A percentile compares a stretch with the other conserved stretches of the same genome.
These are phyloP conservation scores for Popillia japonica DNA, from an alignment of 1,140 invertebrate species.

Conservation along the genomic window DNA sequence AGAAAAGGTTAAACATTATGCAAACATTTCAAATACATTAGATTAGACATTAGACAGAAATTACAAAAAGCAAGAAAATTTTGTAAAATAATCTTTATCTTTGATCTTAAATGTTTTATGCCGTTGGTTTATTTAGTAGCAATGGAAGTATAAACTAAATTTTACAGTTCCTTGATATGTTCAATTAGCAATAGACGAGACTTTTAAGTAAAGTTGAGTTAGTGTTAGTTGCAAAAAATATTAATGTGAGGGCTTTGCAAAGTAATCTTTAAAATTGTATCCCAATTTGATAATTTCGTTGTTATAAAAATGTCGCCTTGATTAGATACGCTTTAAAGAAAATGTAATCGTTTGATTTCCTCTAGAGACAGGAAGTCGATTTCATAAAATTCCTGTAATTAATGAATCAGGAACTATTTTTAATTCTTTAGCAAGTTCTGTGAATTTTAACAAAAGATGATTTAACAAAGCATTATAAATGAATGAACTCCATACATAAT, in stretches of 20 bases:
- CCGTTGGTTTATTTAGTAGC: too few species aligned
- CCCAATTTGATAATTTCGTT: slow-evolving; percentile 18
- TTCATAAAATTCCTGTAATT: slow-evolving; percentile 33
- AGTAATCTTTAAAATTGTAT: not conserved
- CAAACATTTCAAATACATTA: too few species aligned
- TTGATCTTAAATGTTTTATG: too few species aligned
- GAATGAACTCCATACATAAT: not conserved
- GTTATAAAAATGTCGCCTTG: slow-evolving; percentile 29
- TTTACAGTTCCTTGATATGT: too few species aligned
- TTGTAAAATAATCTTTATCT: too few species aligned
- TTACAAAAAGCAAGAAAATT: too few species aligned
- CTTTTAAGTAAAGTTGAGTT: too few species aligned
- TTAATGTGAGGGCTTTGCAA: not conserved
- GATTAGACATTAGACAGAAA: too few species aligned
- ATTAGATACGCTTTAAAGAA: slow-evolving; percentile 31
- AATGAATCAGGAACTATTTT: slow-evolving; percentile 29
- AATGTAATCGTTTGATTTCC: slow-evolving; percentile 27
- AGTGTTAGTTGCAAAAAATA: not conserved
- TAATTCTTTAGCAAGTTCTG: not conserved
- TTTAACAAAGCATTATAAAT: not conserved
- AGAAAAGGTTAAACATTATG: too few species aligned
- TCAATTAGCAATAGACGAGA: too few species aligned
- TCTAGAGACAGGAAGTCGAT: slow-evolving; percentile 20
- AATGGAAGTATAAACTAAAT: too few species aligned
- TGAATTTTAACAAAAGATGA: slow-evolving; percentile 5